Evolutionary conservation across 2,888 invertebrate species (phyloP).

Genomic region (Ophion ventricosus): DNA sequence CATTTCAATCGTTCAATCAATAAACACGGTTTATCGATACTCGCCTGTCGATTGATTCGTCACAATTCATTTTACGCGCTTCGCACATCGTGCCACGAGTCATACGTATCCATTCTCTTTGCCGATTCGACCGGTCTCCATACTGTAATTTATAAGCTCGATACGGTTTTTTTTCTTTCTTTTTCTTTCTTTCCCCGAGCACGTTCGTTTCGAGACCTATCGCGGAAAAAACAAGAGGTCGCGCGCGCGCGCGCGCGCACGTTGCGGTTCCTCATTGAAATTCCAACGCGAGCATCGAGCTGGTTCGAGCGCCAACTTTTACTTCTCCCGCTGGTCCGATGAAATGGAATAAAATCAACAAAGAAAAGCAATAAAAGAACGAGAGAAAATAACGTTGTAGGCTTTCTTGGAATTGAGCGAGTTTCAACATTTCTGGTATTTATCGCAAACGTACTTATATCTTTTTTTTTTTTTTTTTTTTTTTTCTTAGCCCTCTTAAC

Average conservation of each 20-base stretch:
- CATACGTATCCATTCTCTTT: too few species aligned
- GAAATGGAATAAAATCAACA: slow-evolving; percentile 26
- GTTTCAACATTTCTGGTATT: slow-evolving; percentile 47
- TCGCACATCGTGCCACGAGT: too few species aligned
- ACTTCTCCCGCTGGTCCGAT: slow-evolving; percentile 33
- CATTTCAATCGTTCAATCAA: too few species aligned
- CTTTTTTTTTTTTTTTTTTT: slow-evolving; percentile 32
- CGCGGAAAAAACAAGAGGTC: slow-evolving; percentile 7
- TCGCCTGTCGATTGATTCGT: too few species aligned
- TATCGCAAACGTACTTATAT: slow-evolving; percentile 28
- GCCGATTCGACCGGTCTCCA: too few species aligned
- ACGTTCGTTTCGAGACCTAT: slow-evolving; percentile 18
- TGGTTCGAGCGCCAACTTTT: slow-evolving; percentile 52
- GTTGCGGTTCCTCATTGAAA: slow-evolving; percentile 54
- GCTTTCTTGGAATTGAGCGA: slow-evolving; percentile 35
- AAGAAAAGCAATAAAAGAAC: too few species aligned
- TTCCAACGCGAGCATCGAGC: slow-evolving; percentile 39
- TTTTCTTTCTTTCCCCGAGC: slow-evolving; percentile 19
- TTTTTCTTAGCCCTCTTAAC: slow-evolving; percentile 19
- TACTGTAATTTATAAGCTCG: too few species aligned
- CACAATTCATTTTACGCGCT: too few species aligned
- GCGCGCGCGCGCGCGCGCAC: too few species aligned
- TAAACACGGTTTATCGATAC: too few species aligned
- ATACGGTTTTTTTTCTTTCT: neutral
- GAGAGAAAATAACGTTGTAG: neutral